Evolutionary conservation across 2,797 vertebrate genomes (phyloP), one percentile per base, ranked within the genome.

Genomic region (Sciurus vulgaris): DNA sequence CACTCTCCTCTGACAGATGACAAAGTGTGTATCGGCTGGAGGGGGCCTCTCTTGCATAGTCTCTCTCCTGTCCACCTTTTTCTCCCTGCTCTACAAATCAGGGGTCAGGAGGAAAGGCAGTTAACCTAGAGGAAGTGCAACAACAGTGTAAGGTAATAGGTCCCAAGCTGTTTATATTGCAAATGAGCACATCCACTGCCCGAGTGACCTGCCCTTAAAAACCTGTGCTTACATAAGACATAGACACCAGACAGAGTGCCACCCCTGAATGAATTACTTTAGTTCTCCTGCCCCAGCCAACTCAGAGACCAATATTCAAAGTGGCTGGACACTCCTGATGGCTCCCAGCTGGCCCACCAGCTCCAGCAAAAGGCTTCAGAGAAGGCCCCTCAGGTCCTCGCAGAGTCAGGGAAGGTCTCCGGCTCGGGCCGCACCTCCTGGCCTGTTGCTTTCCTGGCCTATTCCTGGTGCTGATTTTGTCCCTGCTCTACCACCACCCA

Each of bases 61-160:
- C 51, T 49, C 54, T 86, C 87, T 17, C 14, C 22, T 3, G 51
- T 44, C 54, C 7, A 41, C 38, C 10, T 17, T 93, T 69, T 93
- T 4, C 44, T 56, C 20, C 44, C n/a, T 77, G 20, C 6, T 81
- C 61, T 63, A 56, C 20, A 59, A 78, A 88, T 38, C 92, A 78
- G n/a, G 20, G 61, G 13, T 91, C 78, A 89, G 38, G 41, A 94
- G 63, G 59, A 49, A 78, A 83, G 51, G 11, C 76, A 63, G 47
- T 72, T 89, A 93, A 63, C 89, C 89, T 44, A 86, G 56, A 89
- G 61, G 76, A 65, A 93, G 87, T 49, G 30, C 61, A 87, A 73
- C 33, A 35, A 18, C 11, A 10, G 0, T 14, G 67, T 44, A 51
- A 91, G 79, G 63, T 61, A 82, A 77, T 54, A 81, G 70, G 56